Conservation (phyloP, 2,113 vertebrate genomes). For the Cochlearius cochlearius region DNA sequence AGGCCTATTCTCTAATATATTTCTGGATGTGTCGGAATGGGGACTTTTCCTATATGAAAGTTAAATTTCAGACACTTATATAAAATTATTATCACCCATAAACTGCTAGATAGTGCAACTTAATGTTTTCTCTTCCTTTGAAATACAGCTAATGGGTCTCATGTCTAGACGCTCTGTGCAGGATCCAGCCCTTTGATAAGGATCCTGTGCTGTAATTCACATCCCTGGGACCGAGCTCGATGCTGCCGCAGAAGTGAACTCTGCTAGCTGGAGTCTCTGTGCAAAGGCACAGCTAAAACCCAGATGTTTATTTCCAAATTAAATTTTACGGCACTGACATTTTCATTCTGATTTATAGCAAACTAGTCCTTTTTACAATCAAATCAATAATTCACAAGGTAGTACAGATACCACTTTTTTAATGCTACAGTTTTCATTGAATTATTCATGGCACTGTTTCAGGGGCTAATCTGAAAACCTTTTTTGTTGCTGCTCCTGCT, state of each 20-base stretch:
- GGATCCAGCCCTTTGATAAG: background rate
- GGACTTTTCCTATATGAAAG: background rate
- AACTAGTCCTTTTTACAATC: background rate
- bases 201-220: background rate
- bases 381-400: background rate
- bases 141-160: background rate
- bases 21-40: background rate
- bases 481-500: background rate
- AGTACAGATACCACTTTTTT: background rate
- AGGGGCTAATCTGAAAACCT: background rate
- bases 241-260: background rate
- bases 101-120: background rate
- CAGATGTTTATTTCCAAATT: background rate
- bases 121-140: background rate
- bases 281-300: background rate
- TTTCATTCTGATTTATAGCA: background rate
- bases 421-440: background rate
- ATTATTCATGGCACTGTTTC: background rate
- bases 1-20: background rate
- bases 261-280: background rate
- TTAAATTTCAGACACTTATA: background rate
- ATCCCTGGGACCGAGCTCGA: accelerated
- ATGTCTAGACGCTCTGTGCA: background rate
- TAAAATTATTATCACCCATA: background rate
- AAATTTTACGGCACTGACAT: background rate